Evolutionary conservation across 2,888 invertebrate species (phyloP), one percentile per base, ranked within the genome.

Genomic region (Coecobrya sp.): DNA sequence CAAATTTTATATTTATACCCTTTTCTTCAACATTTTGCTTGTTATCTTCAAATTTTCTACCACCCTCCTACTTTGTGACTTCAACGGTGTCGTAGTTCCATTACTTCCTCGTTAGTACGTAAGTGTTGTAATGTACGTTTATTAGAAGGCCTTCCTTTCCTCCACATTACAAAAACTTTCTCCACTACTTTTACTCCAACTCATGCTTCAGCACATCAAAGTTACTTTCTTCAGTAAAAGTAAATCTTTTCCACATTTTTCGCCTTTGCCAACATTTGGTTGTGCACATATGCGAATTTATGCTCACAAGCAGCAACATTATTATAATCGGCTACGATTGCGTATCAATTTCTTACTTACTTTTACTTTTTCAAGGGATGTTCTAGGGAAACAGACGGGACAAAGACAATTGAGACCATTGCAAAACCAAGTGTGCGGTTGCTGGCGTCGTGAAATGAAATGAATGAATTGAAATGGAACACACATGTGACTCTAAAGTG

Each of bases 331-430:
- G 45, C 27, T 22, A 55, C 52, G 30, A 59, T 62, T 62, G 62
- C 27, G 19, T 52, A 68, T 68, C 68, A 52, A 65, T 88, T 88
- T 81, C 79, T n/a, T 49, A 79, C 52, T 27, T 79, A 22, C n/a
- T 19, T 81, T 30, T 30, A 55, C 16, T 81, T 81, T 81, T 22
- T 16, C 30, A 52, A 36, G 82, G 82, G 70, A 70, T 55, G 27
- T 49, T 89, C 82, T 68, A 65, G 19, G 45, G 84, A 82, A 89
- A 89, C 65, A 42, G 70, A 82, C 27, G 89, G 59, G 89, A 70
- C 89, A 70, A 65, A 73, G 89, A 70, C 89, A 70, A 65, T 19
- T 70, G 89, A 84, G 84, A 68, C 81, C 81, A 52, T 0, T 42
- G 62, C 36, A 27, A 55, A 62, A 16, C 49, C n/a, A 59, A 42